These are phyloP conservation scores for Ammodramus savannarum DNA, from an alignment of 2,113 vertebrate genomes.

Conservation along the genomic window DNA sequence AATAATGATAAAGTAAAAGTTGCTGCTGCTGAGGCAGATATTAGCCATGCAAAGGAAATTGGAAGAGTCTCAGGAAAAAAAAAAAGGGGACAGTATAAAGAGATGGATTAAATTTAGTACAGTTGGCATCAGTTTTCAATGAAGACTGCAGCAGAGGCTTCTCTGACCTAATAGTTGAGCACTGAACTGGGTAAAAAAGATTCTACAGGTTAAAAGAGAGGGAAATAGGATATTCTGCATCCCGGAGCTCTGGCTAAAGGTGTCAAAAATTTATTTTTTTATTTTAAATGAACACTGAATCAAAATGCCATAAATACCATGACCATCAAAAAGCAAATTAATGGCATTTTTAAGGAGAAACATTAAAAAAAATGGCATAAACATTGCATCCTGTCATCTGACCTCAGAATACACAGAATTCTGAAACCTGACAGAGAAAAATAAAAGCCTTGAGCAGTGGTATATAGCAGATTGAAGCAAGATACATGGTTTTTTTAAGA, in stretches of 20 bases:
- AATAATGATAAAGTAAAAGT: conserved; percentile 4
- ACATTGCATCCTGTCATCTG: neutral
- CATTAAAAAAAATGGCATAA: neutral
- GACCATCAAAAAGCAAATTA: neutral
- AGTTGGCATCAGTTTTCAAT: neutral
- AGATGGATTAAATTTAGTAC: neutral
- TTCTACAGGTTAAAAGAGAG: neutral
- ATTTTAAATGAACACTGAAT: neutral
- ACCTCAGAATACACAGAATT: neutral
- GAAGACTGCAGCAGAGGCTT: neutral
- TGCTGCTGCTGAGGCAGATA: neutral
- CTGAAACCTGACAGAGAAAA: neutral
- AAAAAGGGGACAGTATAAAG: neutral
- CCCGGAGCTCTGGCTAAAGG: neutral
- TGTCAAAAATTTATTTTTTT: neutral
- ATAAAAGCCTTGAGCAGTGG: neutral
- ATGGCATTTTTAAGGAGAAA: neutral
- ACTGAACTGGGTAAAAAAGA: neutral
- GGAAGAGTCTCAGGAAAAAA: neutral
- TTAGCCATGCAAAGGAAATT: neutral
- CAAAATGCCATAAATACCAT: neutral
- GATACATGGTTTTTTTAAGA: neutral
- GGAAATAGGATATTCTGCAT: neutral
- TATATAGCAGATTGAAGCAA: neutral
- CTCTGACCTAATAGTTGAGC: neutral